Base-by-base conservation (phyloP, 2,113 vertebrate species). In the Donacobius atricapilla region DNA sequence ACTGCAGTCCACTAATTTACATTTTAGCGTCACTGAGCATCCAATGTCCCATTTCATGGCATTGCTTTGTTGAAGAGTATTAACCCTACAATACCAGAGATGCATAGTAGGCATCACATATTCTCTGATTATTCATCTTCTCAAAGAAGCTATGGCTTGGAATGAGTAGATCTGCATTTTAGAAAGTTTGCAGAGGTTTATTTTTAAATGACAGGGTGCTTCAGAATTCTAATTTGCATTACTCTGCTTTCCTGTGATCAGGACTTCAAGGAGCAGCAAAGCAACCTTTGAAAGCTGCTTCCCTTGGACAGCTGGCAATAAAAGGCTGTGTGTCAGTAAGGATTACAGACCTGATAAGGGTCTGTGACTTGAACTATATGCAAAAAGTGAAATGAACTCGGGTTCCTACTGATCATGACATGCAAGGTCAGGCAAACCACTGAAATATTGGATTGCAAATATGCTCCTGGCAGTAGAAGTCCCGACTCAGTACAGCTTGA, bases 221-320 rank as follows among this genome's bases (percentile, higher is more conserved):
- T 90, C 35, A 63, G 39, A 47, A 61, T 13, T 21, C 68, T 70
- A 5, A 22, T 83, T 92, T 70, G 54, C 23, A 70, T 21, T 37
- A 7, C 30, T 78, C 23, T 13, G 1, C n/a, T 79, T 35, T 18
- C 69, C 19, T 20, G 17, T 33, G 68, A 76, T 35, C 11, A 9
- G 21, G 40, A 63, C 65, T 95, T 71, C 21, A 56, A 92, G 64
- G 39, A 79, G 28, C 47, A 56, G 37, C 17, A 15, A 71, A 63
- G 77, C 69, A 94, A 88, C 86, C 89, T 96, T 91, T 96, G 95
- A 78, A 54, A 95, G 73, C 45, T 87, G 64, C 24, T 56, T 96
- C 64, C 44, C 44, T 42, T 5, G 42, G 50, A 53, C 47, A 78
- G 47, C 76, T 82, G 90, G 86, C 82, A 89, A 81, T 87, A 95